These are phyloP conservation scores for Cerastoderma edule DNA, from an alignment of 2,888 invertebrate species.

Conservation along the genomic window DNA sequence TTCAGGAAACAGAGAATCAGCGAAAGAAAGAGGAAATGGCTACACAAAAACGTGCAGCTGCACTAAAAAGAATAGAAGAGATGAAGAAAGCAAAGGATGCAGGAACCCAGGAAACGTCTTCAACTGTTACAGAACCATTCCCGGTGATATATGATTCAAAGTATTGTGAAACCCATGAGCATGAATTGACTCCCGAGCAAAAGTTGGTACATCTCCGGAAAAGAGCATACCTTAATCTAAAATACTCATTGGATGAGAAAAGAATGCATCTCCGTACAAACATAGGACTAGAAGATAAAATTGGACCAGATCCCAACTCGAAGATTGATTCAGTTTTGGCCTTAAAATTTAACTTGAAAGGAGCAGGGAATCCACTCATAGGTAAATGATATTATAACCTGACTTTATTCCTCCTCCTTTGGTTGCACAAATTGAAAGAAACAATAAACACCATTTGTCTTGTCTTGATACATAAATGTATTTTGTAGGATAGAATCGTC, in stretches of 20 bases:
- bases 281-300: constrained; percentile 9
- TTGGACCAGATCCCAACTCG: constrained; percentile 5
- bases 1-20: neutral
- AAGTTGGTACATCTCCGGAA: neutral
- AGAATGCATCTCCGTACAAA: neutral
- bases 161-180: neutral
- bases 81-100: neutral
- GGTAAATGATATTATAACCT: neutral
- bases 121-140: neutral
- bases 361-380: neutral
- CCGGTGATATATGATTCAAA: neutral
- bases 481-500: no score
- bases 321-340: constrained; percentile 14
- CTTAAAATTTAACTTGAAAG: constrained; percentile 8
- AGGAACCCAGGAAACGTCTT: neutral
- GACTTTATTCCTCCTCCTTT: no score
- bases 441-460: no score
- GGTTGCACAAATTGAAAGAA: no score
- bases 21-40: neutral
- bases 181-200: neutral
- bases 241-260: constrained; percentile 13
- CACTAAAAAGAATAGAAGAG: constrained; percentile 15
- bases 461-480: no score
- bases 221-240: constrained; percentile 8
- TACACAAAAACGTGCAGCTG: neutral